A percentile compares a stretch with the other conserved stretches of the same genome.
These are phyloP conservation scores for Heteropelma amictum DNA, from an alignment of 2,888 invertebrate genomes.

Conservation along the genomic window DNA sequence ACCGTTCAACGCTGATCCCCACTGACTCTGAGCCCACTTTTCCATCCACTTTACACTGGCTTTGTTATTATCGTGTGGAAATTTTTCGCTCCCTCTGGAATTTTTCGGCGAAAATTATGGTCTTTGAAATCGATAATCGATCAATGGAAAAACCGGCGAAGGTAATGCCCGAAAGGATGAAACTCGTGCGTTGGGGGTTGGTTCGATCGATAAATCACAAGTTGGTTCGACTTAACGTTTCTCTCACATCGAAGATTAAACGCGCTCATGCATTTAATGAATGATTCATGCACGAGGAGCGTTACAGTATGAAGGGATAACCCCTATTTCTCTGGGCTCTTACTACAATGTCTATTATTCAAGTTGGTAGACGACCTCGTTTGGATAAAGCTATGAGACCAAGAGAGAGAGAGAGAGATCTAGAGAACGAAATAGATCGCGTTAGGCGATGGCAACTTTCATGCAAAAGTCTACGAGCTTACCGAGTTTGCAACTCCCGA, in stretches of 20 bases:
- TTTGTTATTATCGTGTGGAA: no score
- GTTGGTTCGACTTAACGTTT: background rate
- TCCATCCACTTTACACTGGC: no score
- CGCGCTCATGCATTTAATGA: slow-evolving; percentile 19
- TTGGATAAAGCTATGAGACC: background rate
- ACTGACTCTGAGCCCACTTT: no score
- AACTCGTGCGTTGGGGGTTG: background rate
- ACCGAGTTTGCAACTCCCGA: slow-evolving; percentile 64
- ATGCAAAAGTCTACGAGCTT: slow-evolving; percentile 65
- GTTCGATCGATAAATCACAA: background rate
- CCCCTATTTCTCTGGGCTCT: slow-evolving; percentile 46
- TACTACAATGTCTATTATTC: slow-evolving; percentile 54
- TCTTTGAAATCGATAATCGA: no score
- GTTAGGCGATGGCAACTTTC: slow-evolving; percentile 56
- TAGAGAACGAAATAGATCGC: slow-evolving; percentile 2
- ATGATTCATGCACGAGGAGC: slow-evolving; percentile 26
- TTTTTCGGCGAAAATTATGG: no score
- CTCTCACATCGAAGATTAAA: slow-evolving; percentile 18
- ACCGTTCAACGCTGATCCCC: no score
- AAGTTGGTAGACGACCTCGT: slow-evolving; percentile 23
- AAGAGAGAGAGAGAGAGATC: slow-evolving; percentile 14
- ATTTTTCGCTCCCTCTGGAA: no score
- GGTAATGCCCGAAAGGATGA: no score
- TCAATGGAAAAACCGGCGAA: background rate
- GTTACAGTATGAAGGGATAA: slow-evolving; percentile 6